Evolutionary conservation across 37 sponge, comb jelly and placozoan species (phyloP), one percentile per base, ranked within the genome.

Genomic region (Dysidea cf. avara): DNA sequence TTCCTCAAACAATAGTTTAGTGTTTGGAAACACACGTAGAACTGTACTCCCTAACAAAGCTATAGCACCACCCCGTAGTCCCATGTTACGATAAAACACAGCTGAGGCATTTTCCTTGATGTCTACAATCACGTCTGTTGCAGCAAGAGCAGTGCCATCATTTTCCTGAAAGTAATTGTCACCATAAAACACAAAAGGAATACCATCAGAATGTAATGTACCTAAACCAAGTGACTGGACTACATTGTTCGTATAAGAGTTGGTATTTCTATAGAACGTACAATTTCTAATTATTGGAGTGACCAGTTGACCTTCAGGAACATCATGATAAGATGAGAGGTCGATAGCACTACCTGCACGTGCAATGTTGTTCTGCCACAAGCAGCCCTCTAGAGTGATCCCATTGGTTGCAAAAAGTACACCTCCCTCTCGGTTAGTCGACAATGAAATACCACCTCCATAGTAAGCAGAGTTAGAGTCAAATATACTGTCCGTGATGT

Each of bases 361-460:
- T 30, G 73, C 81, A 52, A 18, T 25, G 52, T 81, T 81, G 11
- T 35, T 6, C 0, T 22, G 29, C 81, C 81, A 81, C 0, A n/a
- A 38, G 33, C 72, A 71, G 70, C 13, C 53, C 24, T 32, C 26
- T 64, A 81, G 72, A 7, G 21, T 13, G 28, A 81, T 4, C 0
- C 17, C 7, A 58, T 81, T 81, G 24, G 66, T 49, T 22, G 81
- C 52, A 56, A 25, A 21, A 1, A 49, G 12, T 7, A 29, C 30
- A 50, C 37, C 37, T 16, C 11, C 46, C 33, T 76, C 61, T 49
- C 61, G 48, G 32, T 70, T 24, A 12, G 66, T 56, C 5, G 31
- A 36, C 28, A 64, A 79, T 17, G 69, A 78, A 17, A 74, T 25
- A 17, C 86, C 86, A 26, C 80, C 86, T 58, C 86, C 86, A 29